Evolutionary conservation across 37 sponge, comb jelly and placozoan species (phyloP).

Genomic region (Halichondria panicea): DNA sequence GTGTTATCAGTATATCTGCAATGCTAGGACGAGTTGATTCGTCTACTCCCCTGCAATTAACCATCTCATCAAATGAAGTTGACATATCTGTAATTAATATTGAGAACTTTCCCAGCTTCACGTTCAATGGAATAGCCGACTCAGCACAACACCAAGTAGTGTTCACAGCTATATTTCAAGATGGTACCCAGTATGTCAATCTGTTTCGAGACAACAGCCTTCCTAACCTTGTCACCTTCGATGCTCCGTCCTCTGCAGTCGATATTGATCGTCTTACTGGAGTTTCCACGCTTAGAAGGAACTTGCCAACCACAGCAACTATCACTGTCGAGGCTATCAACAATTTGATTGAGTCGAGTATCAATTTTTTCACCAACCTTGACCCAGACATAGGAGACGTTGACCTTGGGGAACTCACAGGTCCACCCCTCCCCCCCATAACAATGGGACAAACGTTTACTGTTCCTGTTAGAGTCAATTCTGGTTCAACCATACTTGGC

Average conservation of each 20-base stretch:
- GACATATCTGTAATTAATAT: constrained; percentile 21
- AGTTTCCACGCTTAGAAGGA: constrained; percentile 42
- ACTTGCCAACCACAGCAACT: constrained; percentile 14
- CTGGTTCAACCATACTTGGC: constrained; percentile 32
- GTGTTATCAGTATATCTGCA: constrained; percentile 17
- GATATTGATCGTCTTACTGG: constrained; percentile 34
- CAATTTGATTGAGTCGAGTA: background rate
- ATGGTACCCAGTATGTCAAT: constrained; percentile 28
- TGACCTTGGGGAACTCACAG: constrained; percentile 61
- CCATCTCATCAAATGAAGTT: constrained; percentile 17
- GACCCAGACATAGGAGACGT: constrained; percentile 77
- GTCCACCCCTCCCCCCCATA: constrained; percentile 38
- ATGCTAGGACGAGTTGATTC: background rate
- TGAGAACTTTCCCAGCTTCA: too few species aligned
- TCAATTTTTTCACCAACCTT: constrained; percentile 53
- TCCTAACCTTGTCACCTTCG: constrained; percentile 45
- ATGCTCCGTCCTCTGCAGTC: constrained; percentile 12
- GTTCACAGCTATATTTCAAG: constrained; percentile 32
- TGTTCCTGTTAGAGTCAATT: constrained; percentile 65
- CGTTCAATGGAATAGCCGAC: constrained; percentile 39
- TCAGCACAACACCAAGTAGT: constrained; percentile 19
- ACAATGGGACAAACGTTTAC: constrained; percentile 23
- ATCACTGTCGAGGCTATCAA: background rate
- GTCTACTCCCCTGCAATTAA: background rate
- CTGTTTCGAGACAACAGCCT: constrained; percentile 2